A percentile compares a stretch with the other conserved stretches of the same genome.
Conservation (phyloP, 1,140 invertebrate species). For the Ceratosolen fusciceps region DNA sequence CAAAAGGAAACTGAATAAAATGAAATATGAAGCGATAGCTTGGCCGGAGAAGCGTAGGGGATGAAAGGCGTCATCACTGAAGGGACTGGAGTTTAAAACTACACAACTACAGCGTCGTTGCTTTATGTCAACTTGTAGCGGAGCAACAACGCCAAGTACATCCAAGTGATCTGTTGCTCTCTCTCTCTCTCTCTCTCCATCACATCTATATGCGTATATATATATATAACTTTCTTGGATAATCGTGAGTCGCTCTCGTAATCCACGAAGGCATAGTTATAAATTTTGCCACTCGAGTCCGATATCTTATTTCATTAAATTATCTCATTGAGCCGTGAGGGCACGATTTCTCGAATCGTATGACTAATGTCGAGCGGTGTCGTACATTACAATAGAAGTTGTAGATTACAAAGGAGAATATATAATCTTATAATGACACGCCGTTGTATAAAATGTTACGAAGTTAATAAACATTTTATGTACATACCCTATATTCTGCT, state of each 20-base stretch:
- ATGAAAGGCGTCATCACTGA: constrained; percentile 6
- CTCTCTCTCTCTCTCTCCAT: not conserved
- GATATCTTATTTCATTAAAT: not conserved
- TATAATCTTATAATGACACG: not conserved
- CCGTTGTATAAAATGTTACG: not conserved
- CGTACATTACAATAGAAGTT: not conserved
- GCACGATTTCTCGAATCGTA: not conserved
- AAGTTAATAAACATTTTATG: too few species aligned
- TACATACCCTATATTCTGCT: too few species aligned
- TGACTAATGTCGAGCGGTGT: not conserved
- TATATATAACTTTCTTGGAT: too few species aligned
- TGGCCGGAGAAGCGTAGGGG: not conserved
- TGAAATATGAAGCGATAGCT: constrained; percentile 8
- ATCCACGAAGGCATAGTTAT: not conserved
- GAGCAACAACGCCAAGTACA: not conserved
- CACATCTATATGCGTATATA: too few species aligned
- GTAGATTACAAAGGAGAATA: not conserved
- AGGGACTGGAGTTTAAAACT: constrained; percentile 19
- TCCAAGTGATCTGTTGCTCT: not conserved
- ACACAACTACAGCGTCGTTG: not conserved
- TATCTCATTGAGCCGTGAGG: not conserved
- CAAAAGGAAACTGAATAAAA: constrained; percentile 2
- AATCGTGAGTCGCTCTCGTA: too few species aligned
- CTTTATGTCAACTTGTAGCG: not conserved
- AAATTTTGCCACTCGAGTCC: not conserved